Evolutionary conservation across 2,797 vertebrate genomes (phyloP).

Genomic region (Gallinago solitaria): DNA sequence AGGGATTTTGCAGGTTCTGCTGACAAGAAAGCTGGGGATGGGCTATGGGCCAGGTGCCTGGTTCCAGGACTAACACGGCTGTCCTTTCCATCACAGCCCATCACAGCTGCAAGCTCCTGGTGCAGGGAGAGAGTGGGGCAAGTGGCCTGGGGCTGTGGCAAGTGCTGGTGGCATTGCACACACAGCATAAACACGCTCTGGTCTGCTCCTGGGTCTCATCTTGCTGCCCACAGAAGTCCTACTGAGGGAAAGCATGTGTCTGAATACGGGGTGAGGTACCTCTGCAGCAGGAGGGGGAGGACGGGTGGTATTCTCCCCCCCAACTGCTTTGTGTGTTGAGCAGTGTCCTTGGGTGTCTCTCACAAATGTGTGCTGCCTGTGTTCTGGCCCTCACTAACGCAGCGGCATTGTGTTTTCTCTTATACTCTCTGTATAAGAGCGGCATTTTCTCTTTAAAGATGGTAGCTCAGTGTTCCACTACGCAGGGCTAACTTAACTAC

Average conservation of each 20-base stretch:
- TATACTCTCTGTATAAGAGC: too few species aligned
- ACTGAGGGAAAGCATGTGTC: not conserved
- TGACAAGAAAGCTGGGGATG: not conserved
- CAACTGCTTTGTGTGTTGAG: not conserved
- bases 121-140: not conserved
- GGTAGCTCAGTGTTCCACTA: not conserved
- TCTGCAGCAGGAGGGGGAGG: not conserved
- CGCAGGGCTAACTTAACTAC: not conserved
- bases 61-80: not conserved
- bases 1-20: not conserved
- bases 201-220: not conserved
- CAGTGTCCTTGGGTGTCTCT: not conserved
- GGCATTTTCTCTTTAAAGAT: not conserved
- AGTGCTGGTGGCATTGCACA: not conserved
- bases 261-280: not conserved
- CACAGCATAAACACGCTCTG: not conserved
- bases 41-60: not conserved
- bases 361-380: not conserved
- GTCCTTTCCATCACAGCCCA: not conserved
- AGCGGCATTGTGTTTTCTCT: too few species aligned
- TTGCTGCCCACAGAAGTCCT: not conserved
- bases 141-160: not conserved
- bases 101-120: not conserved
- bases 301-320: not conserved
- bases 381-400: not conserved